phyloP scores from a whole-genome alignment of 2,113 vertebrate species.

The Tautogolabrus adspersus region DNA sequence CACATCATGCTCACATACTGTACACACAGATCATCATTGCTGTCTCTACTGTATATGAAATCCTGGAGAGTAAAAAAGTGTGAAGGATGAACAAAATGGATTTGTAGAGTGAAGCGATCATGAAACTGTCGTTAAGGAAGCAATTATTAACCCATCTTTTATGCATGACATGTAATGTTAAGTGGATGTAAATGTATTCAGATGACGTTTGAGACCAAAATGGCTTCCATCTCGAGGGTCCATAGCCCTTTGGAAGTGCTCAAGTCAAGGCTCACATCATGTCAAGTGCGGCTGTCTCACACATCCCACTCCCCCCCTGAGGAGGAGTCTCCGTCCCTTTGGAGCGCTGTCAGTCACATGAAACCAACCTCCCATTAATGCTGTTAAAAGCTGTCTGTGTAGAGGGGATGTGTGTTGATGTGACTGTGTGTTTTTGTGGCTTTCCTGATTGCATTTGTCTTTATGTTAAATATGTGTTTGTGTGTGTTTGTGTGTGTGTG shows the following conservation, averaged over 20 bases:
- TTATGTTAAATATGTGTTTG: too few relatives aligned
- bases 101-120: constrained; percentile 43
- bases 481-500: too few relatives aligned
- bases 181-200: constrained; percentile 71
- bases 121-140: constrained; percentile 36
- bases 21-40: neutral
- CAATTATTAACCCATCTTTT: constrained; percentile 60
- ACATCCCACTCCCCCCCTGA: constrained; percentile 7
- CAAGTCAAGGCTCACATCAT: constrained; percentile 22
- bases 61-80: constrained; percentile 1
- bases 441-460: neutral
- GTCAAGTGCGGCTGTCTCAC: constrained; percentile 29
- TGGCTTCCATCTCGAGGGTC: constrained; percentile 45
- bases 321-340: constrained; percentile 9
- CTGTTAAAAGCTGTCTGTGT: constrained; percentile 9
- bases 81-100: constrained; percentile 25
- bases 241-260: constrained; percentile 28
- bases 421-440: neutral
- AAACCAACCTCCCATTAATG: constrained; percentile 28
- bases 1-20: neutral
- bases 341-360: constrained; percentile 36
- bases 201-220: constrained; percentile 33
- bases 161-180: constrained; percentile 59
- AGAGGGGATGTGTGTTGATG: neutral
- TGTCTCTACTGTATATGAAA: constrained; percentile 3